Base-by-base conservation (phyloP, 1,140 invertebrate genomes). In the Phthorimaea operculella region DNA sequence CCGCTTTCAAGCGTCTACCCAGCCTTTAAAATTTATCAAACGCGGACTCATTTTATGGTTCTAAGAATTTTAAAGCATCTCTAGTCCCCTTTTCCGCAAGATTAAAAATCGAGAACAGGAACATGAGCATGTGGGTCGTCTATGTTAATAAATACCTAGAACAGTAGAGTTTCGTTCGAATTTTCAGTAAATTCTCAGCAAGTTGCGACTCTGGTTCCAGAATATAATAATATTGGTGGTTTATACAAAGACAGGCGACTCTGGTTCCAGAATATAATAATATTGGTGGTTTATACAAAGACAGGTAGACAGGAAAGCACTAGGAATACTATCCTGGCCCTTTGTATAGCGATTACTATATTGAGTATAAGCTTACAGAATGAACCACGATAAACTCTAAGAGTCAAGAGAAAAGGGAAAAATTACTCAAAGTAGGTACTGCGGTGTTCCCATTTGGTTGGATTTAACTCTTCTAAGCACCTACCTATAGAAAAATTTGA, bases 1-100 rank as follows among this genome's bases (percentile, higher is more conserved):
- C 44, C 16, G 14, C 44, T 47, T 47, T 47, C 44, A 47, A 47
- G 44, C 44, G 44, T 39, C 36, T 39, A 39, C 36, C 21, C 36
- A 39, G 36, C 10, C 36, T 39, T 39, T 39, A 39, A 39, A 39
- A 39, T 39, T 39, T 39, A 34, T 34, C 33, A 39, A 39, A 39
- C 36, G 8, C 3, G 36, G n/a, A n/a, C 36, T 39, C n/a, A 39
- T 10, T 39, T 39, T 39, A 39, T 39, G 36, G 36, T 39, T 39
- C 36, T 39, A 39, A 39, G 36, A 39, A 39, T n/a, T 39, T 10
- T 39, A 39, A 39, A 39, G 10, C 36, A 12, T n/a, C 10, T 39
- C 36, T 9, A 39, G 36, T 39, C 36, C n/a, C 36, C 36, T n/a
- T 39, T 39, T 39, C 10, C 36, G 10, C n/a, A n/a, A n/a, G 36